Evolutionary conservation across 2,797 vertebrate species (phyloP).

Genomic region (Pangasius djambal): DNA sequence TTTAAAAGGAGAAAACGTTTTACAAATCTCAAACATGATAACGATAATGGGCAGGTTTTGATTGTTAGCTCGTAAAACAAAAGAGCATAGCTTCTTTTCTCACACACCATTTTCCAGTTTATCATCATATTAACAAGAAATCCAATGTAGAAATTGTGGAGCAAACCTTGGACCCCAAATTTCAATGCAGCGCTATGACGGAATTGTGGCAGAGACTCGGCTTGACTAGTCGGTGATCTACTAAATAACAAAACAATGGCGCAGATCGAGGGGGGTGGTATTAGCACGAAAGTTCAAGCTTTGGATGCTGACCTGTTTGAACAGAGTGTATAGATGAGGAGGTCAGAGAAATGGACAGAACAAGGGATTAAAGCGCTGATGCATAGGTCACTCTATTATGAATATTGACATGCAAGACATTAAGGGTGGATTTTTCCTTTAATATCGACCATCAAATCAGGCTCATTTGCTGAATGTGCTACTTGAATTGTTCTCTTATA

Average conservation of each 20-base stretch:
- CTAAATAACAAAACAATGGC: background rate
- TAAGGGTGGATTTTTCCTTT: constrained; percentile 13
- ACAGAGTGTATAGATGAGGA: background rate
- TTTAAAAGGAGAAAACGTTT: background rate
- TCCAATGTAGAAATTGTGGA: background rate
- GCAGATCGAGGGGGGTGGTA: background rate
- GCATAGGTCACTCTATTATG: background rate
- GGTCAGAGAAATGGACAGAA: background rate
- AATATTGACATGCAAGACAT: constrained; percentile 8
- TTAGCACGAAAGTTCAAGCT: background rate
- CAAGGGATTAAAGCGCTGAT: background rate
- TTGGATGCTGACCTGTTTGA: background rate
- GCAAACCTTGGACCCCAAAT: background rate
- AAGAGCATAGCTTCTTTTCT: background rate
- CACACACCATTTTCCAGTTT: background rate
- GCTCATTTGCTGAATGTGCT: constrained; percentile 29
- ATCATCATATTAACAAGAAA: background rate
- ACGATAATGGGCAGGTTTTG: background rate
- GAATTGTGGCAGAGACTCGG: background rate
- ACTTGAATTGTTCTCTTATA: constrained; percentile 34
- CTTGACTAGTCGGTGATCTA: background rate
- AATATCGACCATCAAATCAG: background rate
- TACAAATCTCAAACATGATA: background rate
- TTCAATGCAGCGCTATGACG: background rate
- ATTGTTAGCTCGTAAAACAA: background rate